phyloP scores from a whole-genome alignment of 2,113 vertebrate genomes.

The Chiloscyllium plagiosum region DNA sequence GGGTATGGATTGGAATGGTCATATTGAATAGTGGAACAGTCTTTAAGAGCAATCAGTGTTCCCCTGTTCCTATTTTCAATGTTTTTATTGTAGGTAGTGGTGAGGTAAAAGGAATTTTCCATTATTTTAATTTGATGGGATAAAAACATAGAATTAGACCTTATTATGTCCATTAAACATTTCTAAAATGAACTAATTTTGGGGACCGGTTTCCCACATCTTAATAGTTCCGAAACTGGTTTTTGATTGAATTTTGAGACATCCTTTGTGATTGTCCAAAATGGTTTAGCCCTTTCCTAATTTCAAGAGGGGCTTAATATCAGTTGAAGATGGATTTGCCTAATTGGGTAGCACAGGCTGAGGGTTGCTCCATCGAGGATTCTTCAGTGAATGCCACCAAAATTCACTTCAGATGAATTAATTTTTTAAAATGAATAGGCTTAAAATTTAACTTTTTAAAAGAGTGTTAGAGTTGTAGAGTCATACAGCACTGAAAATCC shows the following conservation, averaged over 20 bases:
- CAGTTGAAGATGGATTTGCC: neutral
- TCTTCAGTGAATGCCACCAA: neutral
- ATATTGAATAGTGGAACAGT: no score
- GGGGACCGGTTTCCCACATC: neutral
- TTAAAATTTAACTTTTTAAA: neutral
- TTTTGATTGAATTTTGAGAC: neutral
- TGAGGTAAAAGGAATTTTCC: neutral
- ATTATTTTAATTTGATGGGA: neutral
- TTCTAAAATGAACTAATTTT: neutral
- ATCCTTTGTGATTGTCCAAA: neutral
- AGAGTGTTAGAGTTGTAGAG: no score
- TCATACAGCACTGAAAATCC: no score
- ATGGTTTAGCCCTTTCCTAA: neutral
- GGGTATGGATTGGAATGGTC: no score
- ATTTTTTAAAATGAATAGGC: neutral
- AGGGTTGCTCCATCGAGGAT: neutral
- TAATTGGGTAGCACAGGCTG: neutral
- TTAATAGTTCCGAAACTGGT: neutral
- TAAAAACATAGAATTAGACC: neutral
- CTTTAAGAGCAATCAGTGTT: no score
- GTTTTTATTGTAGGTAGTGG: no score
- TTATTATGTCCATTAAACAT: neutral
- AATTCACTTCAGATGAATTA: neutral
- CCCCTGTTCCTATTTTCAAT: no score
- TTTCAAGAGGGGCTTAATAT: neutral